These are phyloP conservation scores for Eustalomyia histrio DNA, from an alignment of 2,888 invertebrate species.

Conservation along the genomic window DNA sequence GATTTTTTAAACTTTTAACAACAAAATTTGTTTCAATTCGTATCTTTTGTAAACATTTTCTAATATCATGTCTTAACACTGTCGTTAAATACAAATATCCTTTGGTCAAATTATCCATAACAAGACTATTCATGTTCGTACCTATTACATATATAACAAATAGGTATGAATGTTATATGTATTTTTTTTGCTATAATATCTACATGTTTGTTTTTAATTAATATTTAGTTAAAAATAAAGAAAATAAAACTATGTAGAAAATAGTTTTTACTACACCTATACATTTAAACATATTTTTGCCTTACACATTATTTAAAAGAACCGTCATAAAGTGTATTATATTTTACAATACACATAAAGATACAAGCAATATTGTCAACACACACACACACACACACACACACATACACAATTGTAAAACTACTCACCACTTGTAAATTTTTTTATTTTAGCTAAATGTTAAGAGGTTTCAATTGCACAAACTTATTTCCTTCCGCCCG, in stretches of 20 bases:
- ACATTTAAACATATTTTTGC: no score
- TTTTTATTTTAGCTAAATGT: conserved; percentile 42
- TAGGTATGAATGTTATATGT: background rate
- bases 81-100: conserved; percentile 23
- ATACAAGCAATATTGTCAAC: background rate
- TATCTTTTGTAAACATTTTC: background rate
- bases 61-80: background rate
- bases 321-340: no score
- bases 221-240: conserved; percentile 37
- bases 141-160: background rate
- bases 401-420: background rate
- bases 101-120: conserved; percentile 44
- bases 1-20: no score
- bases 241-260: conserved; percentile 4
- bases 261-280: background rate
- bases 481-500: conserved; percentile 53
- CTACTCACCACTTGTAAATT: conserved; percentile 40
- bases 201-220: conserved; percentile 46
- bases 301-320: no score
- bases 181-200: background rate
- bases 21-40: no score
- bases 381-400: background rate
- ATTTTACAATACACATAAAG: no score
- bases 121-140: conserved; percentile 29
- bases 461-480: conserved; percentile 56